A percentile compares a stretch with the other conserved stretches of the same genome.
Evolutionary conservation across 2,797 vertebrate genomes (phyloP).

Genomic region (Helarctos malayanus): DNA sequence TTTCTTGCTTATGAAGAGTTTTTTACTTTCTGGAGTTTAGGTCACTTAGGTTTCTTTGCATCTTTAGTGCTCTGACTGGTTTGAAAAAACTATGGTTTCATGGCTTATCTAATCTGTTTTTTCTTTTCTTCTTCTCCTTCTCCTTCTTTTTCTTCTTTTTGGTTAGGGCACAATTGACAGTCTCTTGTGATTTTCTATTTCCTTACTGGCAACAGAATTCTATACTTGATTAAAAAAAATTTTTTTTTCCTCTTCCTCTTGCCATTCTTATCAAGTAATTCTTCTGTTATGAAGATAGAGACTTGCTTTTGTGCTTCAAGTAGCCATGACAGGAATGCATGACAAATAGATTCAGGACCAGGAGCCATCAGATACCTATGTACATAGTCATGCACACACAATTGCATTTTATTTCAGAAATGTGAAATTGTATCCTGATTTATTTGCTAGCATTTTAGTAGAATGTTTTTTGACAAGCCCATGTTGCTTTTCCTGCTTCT

Average conservation of each 20-base stretch:
- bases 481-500: neutral
- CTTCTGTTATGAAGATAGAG: neutral
- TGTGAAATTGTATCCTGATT: neutral
- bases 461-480: neutral
- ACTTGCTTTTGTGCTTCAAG: neutral
- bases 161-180: neutral
- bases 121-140: fast-evolving
- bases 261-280: neutral
- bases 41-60: neutral
- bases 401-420: neutral
- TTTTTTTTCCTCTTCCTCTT: neutral
- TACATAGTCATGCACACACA: neutral
- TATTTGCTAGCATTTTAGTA: neutral
- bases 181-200: neutral
- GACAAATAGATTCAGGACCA: neutral
- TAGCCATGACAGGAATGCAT: neutral
- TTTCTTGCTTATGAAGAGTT: neutral
- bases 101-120: neutral
- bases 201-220: neutral
- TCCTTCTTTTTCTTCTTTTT: too few relatives aligned
- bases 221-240: neutral
- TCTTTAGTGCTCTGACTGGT: neutral
- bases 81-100: neutral
- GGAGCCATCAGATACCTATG: too few relatives aligned
- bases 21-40: neutral